Conservation (phyloP, 92 coral and sea anemone species). For the Umimayanthus chanpuru region DNA sequence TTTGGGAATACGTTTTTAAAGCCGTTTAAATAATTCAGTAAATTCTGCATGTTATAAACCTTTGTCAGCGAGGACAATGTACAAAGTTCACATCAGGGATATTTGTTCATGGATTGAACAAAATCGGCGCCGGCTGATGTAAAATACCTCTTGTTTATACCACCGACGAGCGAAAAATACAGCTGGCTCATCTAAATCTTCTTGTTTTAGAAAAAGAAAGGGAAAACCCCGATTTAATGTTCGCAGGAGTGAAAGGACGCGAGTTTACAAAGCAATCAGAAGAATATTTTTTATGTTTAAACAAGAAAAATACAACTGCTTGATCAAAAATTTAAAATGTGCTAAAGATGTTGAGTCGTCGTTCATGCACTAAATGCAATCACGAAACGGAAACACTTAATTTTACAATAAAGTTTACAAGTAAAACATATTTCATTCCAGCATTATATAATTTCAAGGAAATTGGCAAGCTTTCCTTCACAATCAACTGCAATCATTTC, state of each 20-base stretch:
- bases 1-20: neutral
- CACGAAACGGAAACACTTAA: neutral
- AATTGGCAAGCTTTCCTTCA: too few species aligned
- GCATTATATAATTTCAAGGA: neutral
- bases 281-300: neutral
- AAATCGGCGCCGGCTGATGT: neutral
- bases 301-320: neutral
- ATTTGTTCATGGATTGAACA: neutral
- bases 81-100: neutral
- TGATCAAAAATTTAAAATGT: neutral
- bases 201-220: neutral
- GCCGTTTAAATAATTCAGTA: neutral
- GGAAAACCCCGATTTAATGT: neutral
- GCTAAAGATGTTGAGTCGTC: neutral
- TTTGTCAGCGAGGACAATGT: neutral
- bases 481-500: neutral
- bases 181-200: too few species aligned
- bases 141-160: neutral
- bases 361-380: neutral
- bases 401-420: neutral
- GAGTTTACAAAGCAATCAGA: neutral
- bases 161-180: neutral
- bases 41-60: neutral
- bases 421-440: neutral
- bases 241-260: neutral